Percentiles rank a stretch among this genome's conserved stretches.
Evolutionary conservation across 2,888 invertebrate species (phyloP).

Genomic region (Leptura quadrifasciata): DNA sequence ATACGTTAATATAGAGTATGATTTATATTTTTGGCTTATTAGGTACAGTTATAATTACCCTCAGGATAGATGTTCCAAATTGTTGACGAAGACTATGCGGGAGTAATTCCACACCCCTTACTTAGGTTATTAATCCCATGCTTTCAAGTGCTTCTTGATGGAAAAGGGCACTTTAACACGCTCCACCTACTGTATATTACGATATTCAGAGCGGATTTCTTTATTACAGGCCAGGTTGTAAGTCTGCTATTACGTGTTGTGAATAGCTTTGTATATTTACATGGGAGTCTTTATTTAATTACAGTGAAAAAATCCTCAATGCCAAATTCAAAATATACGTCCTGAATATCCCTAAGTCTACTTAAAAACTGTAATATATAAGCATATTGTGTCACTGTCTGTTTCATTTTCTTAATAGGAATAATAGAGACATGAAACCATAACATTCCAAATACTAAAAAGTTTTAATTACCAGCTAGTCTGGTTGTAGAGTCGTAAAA

Average conservation of each 20-base stretch:
- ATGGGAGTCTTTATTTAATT: not conserved
- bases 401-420: too few relatives aligned
- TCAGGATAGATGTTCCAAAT: constrained; percentile 11
- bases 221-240: not conserved
- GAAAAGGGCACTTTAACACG: constrained; percentile 41
- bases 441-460: too few relatives aligned
- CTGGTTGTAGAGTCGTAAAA: too few relatives aligned
- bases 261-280: not conserved
- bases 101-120: constrained; percentile 16
- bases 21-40: constrained; percentile 22
- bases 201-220: constrained; percentile 1
- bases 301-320: too few relatives aligned
- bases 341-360: too few relatives aligned
- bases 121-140: constrained; percentile 37
- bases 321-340: too few relatives aligned
- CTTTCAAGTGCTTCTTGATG: constrained; percentile 33
- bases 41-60: constrained; percentile 26
- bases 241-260: not conserved
- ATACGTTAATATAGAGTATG: not conserved
- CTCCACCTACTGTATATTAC: constrained; percentile 27
- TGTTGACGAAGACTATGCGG: constrained; percentile 8
- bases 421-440: too few relatives aligned
- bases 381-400: too few relatives aligned
- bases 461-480: too few relatives aligned
- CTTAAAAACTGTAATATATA: too few relatives aligned